Evolutionary conservation across 2,113 vertebrate genomes (phyloP), one percentile per base, ranked within the genome.

Genomic region (Accipiter cooperii): DNA sequence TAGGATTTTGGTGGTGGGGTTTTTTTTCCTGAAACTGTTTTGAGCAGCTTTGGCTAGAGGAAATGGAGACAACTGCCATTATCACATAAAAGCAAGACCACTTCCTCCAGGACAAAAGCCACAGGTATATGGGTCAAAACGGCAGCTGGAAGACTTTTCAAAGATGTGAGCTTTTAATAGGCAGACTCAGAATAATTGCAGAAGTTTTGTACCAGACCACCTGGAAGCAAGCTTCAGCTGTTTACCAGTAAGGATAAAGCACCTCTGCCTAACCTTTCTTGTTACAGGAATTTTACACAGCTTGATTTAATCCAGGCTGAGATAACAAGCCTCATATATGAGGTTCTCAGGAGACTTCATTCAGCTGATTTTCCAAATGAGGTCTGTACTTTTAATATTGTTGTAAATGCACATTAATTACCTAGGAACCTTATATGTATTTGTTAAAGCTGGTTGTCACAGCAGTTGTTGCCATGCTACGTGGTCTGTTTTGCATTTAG

Each of bases 401-500:
- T 58, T 71, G 20, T 73, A 91, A 90, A 78, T 51, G 49, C 36
- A 87, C 17, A 9, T 89, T 90, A 76, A 92, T 95, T 89, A 80
- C 36, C 31, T 83, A 47, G 47, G 66, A 94, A 86, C 34, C 19
- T 60, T 82, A 52, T 54, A 83, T 1, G 1, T 71, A 58, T 91
- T 87, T 90, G 81, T 73, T 84, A 84, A 84, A 86, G 64, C 61
- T 81, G 31, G 58, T 93, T 94, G 86, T 78, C 83, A 71, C 80
- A 93, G 83, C 88, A 94, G 49, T 95, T 95, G 52, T 93, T 96
- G 42, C 89, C 11, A 10, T 73, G 77, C 52, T 82, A 78, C 36
- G 0, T 38, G 74, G 12, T 97, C 94, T 96, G 85, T 90, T 97
- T 97, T 91, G 84, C 65, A 46, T 97, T 95, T 96, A 76, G 76